These are phyloP conservation scores for Mustelus asterias DNA, from an alignment of 2,113 vertebrate species.

Conservation along the genomic window DNA sequence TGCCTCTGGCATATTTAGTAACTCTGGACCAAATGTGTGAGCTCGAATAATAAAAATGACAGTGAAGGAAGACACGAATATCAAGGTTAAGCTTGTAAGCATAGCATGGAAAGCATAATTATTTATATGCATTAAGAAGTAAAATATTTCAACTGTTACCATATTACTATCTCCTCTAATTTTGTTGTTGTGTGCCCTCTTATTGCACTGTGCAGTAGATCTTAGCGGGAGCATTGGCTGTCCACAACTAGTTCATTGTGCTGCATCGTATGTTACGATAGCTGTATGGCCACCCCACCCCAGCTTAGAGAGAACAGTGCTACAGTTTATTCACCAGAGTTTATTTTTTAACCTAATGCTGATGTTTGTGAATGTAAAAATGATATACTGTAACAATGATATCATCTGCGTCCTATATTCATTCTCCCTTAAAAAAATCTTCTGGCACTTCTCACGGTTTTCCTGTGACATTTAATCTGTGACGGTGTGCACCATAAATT, in stretches of 20 bases:
- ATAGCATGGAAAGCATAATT: not conserved
- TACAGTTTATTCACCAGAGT: not conserved
- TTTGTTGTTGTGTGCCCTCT: too few relatives aligned
- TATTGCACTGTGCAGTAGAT: too few relatives aligned
- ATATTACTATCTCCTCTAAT: too few relatives aligned
- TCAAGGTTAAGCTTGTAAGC: not conserved
- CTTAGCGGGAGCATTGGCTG: too few relatives aligned
- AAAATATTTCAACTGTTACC: not conserved
- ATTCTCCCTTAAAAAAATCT: not conserved
- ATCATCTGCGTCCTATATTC: not conserved
- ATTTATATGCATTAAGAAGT: not conserved
- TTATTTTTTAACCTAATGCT: not conserved
- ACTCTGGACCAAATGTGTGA: not conserved
- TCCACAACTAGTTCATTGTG: too few relatives aligned
- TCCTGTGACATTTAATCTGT: not conserved
- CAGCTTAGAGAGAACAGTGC: too few relatives aligned
- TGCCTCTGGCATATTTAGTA: not conserved
- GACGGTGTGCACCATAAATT: not conserved
- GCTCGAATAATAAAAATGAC: not conserved
- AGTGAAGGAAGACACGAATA: not conserved
- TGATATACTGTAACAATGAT: not conserved
- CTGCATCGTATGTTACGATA: too few relatives aligned
- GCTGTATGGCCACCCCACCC: too few relatives aligned
- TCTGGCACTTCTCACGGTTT: not conserved
- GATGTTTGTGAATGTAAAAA: not conserved